Conservation (phyloP, 1,140 invertebrate species). For the Wiebesia pumilae region DNA sequence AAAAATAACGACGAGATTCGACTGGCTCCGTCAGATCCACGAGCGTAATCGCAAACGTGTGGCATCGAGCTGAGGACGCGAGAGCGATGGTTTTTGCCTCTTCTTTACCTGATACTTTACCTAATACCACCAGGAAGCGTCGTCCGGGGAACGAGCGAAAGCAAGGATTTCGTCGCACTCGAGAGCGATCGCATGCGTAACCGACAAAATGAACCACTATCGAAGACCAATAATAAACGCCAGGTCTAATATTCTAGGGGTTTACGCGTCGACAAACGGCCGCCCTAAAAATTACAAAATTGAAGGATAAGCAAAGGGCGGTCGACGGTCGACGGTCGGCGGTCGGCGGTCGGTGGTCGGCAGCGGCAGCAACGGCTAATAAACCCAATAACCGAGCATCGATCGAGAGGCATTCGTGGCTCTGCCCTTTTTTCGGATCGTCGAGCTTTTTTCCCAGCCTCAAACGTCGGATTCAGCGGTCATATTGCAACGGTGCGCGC, state of each 20-base stretch:
- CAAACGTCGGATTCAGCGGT: conserved; percentile 14
- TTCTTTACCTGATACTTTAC: too few relatives aligned
- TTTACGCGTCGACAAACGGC: neutral
- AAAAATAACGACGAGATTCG: neutral
- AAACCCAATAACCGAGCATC: neutral
- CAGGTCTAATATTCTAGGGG: neutral
- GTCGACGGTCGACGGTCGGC: too few relatives aligned
- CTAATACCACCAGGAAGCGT: too few relatives aligned
- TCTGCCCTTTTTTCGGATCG: conserved; percentile 11
- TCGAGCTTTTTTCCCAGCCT: neutral
- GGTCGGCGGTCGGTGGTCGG: too few relatives aligned
- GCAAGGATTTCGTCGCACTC: neutral
- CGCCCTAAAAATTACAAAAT: neutral
- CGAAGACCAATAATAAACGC: neutral
- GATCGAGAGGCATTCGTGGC: neutral
- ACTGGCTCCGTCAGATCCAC: too few relatives aligned
- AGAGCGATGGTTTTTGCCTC: too few relatives aligned
- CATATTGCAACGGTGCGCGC: neutral
- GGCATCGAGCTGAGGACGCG: too few relatives aligned
- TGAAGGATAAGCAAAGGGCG: neutral
- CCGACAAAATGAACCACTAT: neutral
- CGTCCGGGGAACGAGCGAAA: neutral
- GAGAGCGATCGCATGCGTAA: neutral
- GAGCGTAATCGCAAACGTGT: too few relatives aligned
- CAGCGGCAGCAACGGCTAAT: neutral